Evolutionary conservation across 2,888 invertebrate species (phyloP).

Genomic region (Drosophila melanosoma): DNA sequence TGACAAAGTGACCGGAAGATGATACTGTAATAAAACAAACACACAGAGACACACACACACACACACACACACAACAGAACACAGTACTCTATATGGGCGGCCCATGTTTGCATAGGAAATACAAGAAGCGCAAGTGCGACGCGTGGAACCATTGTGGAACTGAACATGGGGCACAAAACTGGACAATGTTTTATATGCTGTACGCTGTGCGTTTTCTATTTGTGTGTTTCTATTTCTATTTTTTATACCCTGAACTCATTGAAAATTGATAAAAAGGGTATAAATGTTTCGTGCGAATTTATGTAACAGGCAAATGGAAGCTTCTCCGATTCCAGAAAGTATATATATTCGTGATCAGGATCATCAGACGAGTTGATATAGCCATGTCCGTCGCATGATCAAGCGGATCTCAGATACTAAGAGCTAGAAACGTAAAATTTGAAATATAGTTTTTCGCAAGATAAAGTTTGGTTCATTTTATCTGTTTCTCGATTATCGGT

Average conservation of each 20-base stretch:
- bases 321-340: neutral
- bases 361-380: no score
- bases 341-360: no score
- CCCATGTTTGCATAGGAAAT: conserved; percentile 64
- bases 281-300: neutral
- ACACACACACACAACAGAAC: conserved; percentile 18
- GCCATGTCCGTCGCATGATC: no score
- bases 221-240: conserved; percentile 23
- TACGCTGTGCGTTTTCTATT: conserved; percentile 50
- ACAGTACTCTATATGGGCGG: conserved; percentile 7
- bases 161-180: conserved; percentile 51
- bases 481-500: no score
- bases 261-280: neutral
- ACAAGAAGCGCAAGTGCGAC: conserved; percentile 11
- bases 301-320: neutral
- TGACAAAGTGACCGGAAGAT: conserved; percentile 84
- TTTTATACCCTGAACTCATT: conserved; percentile 2
- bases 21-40: conserved; percentile 76
- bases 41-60: conserved; percentile 38
- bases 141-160: conserved; percentile 30
- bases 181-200: conserved; percentile 74
- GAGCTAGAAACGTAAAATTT: no score
- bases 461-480: no score
- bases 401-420: no score
- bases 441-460: no score